A percentile compares a stretch with the other conserved stretches of the same genome.
phyloP scores from a whole-genome alignment of 2,888 invertebrate genomes.

The Troilus luridus region DNA sequence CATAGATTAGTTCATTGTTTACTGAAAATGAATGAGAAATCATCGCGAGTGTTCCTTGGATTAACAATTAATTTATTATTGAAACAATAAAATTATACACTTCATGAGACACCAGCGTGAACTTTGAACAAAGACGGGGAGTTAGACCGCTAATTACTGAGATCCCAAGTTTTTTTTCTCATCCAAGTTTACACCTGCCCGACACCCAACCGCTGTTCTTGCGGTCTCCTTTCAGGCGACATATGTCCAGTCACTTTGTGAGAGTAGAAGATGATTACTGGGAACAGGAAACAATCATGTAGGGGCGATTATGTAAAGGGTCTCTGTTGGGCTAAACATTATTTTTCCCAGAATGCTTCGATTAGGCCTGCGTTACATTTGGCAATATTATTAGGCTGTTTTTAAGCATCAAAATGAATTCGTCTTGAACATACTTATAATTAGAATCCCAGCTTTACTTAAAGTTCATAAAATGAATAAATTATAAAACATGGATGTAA shows the following conservation, averaged over 20 bases:
- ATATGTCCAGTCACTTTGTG: neutral
- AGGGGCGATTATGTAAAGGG: neutral
- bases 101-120: neutral
- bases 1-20: too few relatives aligned
- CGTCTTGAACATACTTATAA: too few relatives aligned
- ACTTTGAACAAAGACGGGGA: neutral
- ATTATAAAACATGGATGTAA: too few relatives aligned
- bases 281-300: constrained; percentile 4
- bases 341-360: neutral
- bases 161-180: constrained; percentile 13
- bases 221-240: constrained; percentile 8
- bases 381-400: too few relatives aligned
- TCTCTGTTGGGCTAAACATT: neutral
- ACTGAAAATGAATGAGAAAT: too few relatives aligned
- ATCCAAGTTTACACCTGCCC: constrained; percentile 20
- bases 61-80: too few relatives aligned
- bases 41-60: too few relatives aligned
- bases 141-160: neutral
- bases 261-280: neutral
- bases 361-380: neutral
- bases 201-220: neutral
- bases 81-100: too few relatives aligned
- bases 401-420: too few relatives aligned
- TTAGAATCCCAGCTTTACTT: too few relatives aligned
- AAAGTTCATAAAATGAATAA: too few relatives aligned